A percentile compares a stretch with the other conserved stretches of the same genome.
These are phyloP conservation scores for Drepana arcuata DNA, from an alignment of 1,140 invertebrate genomes.

Conservation along the genomic window DNA sequence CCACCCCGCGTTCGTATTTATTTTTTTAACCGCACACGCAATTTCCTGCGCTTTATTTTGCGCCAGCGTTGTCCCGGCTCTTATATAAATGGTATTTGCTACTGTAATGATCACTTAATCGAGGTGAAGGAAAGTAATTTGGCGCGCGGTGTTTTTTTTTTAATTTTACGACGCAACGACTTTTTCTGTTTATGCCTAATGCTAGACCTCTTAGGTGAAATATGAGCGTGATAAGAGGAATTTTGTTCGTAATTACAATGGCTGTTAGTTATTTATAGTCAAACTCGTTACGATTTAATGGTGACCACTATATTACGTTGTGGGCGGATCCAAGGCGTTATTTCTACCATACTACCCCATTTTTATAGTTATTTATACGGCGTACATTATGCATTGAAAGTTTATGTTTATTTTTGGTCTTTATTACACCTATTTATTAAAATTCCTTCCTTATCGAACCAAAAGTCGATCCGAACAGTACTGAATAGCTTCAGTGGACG, in stretches of 20 bases:
- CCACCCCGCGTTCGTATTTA: slow-evolving; percentile 5
- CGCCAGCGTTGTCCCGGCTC: slow-evolving; percentile 19
- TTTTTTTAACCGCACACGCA: slow-evolving; percentile 35
- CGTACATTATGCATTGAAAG: slow-evolving; percentile 1
- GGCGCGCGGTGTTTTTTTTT: slow-evolving; percentile 26
- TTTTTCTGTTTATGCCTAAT: slow-evolving; percentile 44
- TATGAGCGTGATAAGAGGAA: slow-evolving; percentile 58
- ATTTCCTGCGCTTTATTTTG: slow-evolving; percentile 47
- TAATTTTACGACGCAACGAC: slow-evolving; percentile 20
- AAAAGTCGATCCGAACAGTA: no score
- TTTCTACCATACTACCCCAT: slow-evolving; percentile 17
- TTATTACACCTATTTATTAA: no score
- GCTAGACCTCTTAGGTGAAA: slow-evolving; percentile 46
- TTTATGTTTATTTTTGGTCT: slow-evolving; percentile 3
- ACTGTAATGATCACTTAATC: slow-evolving; percentile 55
- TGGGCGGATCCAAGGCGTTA: slow-evolving; percentile 28
- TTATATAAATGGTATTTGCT: slow-evolving; percentile 48
- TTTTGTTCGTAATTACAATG: slow-evolving; percentile 61
- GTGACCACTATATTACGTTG: slow-evolving; percentile 58
- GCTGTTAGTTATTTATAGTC: slow-evolving; percentile 46
- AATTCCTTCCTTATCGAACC: no score
- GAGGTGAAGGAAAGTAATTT: slow-evolving; percentile 53
- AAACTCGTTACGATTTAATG: slow-evolving; percentile 52
- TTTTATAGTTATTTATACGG: slow-evolving; percentile 17
- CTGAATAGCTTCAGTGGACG: no score